Evolutionary conservation across 2,797 vertebrate species (phyloP).

Genomic region (Rousettus madagascariensis): DNA sequence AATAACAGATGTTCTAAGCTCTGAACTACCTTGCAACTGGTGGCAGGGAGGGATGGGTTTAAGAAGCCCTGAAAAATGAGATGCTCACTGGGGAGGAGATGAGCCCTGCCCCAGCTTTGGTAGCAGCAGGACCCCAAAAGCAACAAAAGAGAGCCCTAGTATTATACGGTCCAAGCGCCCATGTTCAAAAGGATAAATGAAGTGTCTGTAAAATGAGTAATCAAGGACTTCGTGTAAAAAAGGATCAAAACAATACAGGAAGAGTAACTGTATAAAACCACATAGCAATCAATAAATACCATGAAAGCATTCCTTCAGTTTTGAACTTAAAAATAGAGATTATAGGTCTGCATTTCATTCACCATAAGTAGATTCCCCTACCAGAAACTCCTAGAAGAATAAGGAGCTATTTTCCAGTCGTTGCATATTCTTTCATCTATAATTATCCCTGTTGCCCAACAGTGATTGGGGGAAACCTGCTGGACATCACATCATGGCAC

Average conservation of each 20-base stretch:
- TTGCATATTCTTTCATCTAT: not conserved
- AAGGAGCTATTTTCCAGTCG: not conserved
- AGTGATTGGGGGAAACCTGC: not conserved
- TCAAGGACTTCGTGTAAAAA: not conserved
- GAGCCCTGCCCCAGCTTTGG: not conserved
- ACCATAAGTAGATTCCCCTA: not conserved
- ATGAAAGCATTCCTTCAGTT: conserved; percentile 4
- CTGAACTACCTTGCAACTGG: not conserved
- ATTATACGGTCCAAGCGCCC: not conserved
- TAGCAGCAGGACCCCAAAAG: not conserved
- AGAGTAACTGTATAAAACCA: conserved; percentile 15
- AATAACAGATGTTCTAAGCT: not conserved
- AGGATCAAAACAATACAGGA: not conserved
- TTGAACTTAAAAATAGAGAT: not conserved
- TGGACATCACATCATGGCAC: not conserved
- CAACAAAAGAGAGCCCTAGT: not conserved
- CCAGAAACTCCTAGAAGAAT: conserved; percentile 31
- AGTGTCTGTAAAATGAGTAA: not conserved
- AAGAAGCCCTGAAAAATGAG: not conserved
- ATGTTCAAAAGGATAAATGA: not conserved
- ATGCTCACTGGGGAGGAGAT: not conserved
- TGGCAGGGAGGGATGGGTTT: not conserved
- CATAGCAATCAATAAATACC: not conserved
- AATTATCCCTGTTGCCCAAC: not conserved
- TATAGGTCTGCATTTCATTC: not conserved